A percentile compares a stretch with the other conserved stretches of the same genome.
Evolutionary conservation across 2,888 invertebrate species (phyloP).

Genomic region (Sesamia inferens): DNA sequence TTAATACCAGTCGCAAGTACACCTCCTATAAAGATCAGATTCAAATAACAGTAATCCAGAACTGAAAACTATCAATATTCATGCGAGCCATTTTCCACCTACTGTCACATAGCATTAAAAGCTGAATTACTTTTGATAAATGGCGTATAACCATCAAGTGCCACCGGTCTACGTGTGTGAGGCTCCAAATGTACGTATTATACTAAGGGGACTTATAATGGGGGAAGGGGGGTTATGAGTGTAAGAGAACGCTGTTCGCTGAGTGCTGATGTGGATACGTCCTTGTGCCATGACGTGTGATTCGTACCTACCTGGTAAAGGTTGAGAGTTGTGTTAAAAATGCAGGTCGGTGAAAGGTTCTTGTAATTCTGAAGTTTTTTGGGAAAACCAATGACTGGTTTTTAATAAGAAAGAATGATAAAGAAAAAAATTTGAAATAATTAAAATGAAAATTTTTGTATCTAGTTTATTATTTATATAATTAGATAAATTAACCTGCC

Average conservation of each 20-base stretch:
- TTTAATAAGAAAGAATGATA: background rate
- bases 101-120: conserved; percentile 55
- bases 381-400: background rate
- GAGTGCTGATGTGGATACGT: conserved; percentile 49
- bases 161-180: conserved; percentile 64
- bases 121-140: conserved; percentile 63
- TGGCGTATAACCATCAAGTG: conserved; percentile 54
- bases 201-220: conserved; percentile 57
- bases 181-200: conserved; percentile 69
- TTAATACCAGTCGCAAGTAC: no score
- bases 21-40: no score
- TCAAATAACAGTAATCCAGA: conserved; percentile 23
- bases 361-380: background rate
- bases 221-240: conserved; percentile 33
- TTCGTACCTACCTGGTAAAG: conserved; percentile 3
- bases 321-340: background rate
- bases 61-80: conserved; percentile 29
- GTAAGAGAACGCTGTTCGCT: conserved; percentile 60
- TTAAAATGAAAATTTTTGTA: background rate
- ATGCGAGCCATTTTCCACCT: conserved; percentile 34
- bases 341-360: background rate
- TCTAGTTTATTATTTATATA: no score
- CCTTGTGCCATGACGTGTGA: conserved; percentile 19
- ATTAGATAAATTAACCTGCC: no score
- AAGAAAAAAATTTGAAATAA: background rate